Evolutionary conservation across 2,113 vertebrate species (phyloP).

Genomic region (Kryptolebias marmoratus): DNA sequence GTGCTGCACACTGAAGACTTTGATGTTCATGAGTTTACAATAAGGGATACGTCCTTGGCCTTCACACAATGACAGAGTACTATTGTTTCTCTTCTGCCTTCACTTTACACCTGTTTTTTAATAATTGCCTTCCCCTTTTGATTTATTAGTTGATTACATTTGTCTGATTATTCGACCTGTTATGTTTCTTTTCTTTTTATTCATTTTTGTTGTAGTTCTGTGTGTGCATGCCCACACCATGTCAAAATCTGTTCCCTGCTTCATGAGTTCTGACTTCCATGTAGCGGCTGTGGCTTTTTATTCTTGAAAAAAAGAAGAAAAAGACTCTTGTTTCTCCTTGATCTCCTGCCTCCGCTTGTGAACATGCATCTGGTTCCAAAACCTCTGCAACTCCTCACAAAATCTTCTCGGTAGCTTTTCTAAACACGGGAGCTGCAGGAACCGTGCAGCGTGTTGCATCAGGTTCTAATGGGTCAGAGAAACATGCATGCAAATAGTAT

Average conservation of each 20-base stretch:
- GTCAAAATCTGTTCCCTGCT: neutral
- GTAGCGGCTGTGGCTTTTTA: neutral
- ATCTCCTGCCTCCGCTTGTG: neutral
- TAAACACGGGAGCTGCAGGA: neutral
- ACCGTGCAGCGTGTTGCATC: neutral
- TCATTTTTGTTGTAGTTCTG: neutral
- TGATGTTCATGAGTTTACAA: neutral
- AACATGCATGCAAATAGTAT: neutral
- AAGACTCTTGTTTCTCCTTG: neutral
- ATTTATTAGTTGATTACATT: neutral
- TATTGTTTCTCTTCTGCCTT: neutral
- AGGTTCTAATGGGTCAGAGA: neutral
- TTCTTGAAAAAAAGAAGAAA: neutral
- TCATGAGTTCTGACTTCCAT: neutral
- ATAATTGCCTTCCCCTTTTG: neutral
- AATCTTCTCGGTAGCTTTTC: neutral
- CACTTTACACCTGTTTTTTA: neutral
- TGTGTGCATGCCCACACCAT: neutral
- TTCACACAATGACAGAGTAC: no score
- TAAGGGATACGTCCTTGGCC: neutral
- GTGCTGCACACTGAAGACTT: neutral
- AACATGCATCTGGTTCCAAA: neutral
- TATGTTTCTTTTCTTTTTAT: neutral
- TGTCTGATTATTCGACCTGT: neutral
- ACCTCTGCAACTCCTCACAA: neutral